Evolutionary conservation across 2,113 vertebrate species (phyloP), one percentile per base, ranked within the genome.

Genomic region (Charina bottae): DNA sequence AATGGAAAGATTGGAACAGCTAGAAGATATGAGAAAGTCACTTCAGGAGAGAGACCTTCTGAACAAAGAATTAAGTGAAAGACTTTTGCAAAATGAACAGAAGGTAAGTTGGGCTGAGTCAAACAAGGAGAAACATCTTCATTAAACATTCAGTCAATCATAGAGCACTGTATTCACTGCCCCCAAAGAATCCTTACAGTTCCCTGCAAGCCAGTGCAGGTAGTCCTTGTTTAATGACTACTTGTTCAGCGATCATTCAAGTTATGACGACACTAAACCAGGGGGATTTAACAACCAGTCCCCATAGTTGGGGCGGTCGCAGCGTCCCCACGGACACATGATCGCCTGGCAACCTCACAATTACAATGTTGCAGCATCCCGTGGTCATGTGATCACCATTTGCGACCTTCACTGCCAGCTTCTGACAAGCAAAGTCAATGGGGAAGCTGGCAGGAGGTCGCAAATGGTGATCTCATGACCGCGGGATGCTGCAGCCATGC

Each of bases 81-180:
- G 97, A 90, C 97, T 99, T 28, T 92, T 97, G 37, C 97, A 98
- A 92, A 93, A 95, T 0, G 98, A 99, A 93, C 97, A 97, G 92
- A 94, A 96, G 11, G 98, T 99, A 92, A 97, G 97, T 90, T 90
- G 37, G 6, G 46, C 23, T 83, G 23, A 9, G 89, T 83, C 12
- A 86, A 4, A 26, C 13, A 28, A 17, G 23, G 28, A 54, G 26
- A 19, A 58, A 26, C 21, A 60, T 33, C 33, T 92, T 42, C 64
- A 37, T 37, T 78, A 89, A 49, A 85, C 46, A 26, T 21, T 89
- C 24, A 64, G 60, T 17, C 13, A 3, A 24, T 58, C 37, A 55
- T 89, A 72, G 1, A 89, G 28, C 21, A 15, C 4, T 37, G 37
- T 12, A 56, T 56, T 13, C 5, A 24, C 26, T 89, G 21, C 10